Percentiles rank a stretch among this genome's conserved stretches.
phyloP scores from a whole-genome alignment of 2,797 vertebrate genomes.

The Vipera ursinii region DNA sequence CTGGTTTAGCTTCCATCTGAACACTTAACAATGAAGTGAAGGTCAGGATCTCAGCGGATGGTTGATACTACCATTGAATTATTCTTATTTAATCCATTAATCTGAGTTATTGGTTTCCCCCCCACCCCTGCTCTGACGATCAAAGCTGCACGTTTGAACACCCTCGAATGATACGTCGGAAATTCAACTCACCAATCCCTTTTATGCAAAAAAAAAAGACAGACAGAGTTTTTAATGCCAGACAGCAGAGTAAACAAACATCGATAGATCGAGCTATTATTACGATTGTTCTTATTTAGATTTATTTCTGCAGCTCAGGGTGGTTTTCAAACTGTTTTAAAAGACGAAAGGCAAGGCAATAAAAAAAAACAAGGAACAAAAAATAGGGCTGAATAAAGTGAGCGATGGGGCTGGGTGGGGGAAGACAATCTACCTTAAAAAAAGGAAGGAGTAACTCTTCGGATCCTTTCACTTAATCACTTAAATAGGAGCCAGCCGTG shows the following conservation, averaged over 20 bases:
- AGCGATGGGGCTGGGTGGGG: background rate
- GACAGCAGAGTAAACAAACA: background rate
- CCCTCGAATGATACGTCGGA: too few relatives aligned
- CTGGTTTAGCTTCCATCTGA: background rate
- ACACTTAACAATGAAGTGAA: background rate
- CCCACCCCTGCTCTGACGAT: background rate
- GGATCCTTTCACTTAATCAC: accelerated
- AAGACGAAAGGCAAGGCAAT: background rate
- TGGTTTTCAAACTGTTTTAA: background rate
- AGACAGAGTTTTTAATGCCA: background rate
- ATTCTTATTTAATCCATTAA: background rate
- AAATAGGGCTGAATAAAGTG: background rate
- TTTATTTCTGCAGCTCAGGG: background rate
- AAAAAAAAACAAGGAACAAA: background rate
- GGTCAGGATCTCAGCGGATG: background rate
- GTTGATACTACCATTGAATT: background rate
- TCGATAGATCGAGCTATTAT: background rate
- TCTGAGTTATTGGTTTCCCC: background rate
- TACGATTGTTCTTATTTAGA: background rate
- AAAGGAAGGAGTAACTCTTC: background rate
- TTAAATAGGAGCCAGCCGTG: too few relatives aligned
- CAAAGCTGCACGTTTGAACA: background rate
- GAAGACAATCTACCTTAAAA: background rate
- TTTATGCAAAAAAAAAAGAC: background rate
- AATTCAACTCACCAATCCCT: background rate